These are phyloP conservation scores for Drosophila littoralis DNA, from an alignment of 1,140 invertebrate genomes.

Conservation along the genomic window DNA sequence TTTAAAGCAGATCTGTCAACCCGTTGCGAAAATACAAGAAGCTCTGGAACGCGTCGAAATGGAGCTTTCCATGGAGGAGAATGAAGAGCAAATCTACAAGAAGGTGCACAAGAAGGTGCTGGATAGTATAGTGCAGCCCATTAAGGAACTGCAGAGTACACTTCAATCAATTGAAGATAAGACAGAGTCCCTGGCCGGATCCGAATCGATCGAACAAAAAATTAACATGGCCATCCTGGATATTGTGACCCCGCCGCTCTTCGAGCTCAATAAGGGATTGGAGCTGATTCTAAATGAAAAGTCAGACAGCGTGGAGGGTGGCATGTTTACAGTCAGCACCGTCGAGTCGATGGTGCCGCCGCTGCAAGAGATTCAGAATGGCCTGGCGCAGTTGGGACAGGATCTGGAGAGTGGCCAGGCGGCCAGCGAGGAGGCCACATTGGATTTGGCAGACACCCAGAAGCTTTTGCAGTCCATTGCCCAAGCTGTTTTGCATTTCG, in stretches of 20 bases:
- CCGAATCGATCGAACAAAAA: conserved; percentile 85
- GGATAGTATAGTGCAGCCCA: conserved; percentile 85
- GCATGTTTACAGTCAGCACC: conserved; percentile 81
- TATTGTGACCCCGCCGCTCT: conserved; percentile 85
- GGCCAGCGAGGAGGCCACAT: conserved; percentile 43
- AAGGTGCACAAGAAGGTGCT: conserved; percentile 84
- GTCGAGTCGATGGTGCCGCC: conserved; percentile 85
- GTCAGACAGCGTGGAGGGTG: conserved; percentile 66
- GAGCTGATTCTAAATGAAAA: conserved; percentile 80
- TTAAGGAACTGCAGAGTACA: conserved; percentile 83
- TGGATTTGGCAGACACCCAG: conserved; percentile 75
- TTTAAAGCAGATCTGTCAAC: conserved; percentile 78
- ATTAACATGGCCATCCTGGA: conserved; percentile 85
- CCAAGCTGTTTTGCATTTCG: conserved; percentile 80
- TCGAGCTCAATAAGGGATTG: conserved; percentile 85
- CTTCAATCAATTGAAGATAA: conserved; percentile 84
- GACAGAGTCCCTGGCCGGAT: conserved; percentile 79
- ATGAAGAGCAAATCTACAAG: conserved; percentile 74
- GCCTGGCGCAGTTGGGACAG: conserved; percentile 81
- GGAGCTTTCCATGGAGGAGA: conserved; percentile 83
- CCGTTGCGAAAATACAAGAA: conserved; percentile 84
- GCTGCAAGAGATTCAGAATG: conserved; percentile 85
- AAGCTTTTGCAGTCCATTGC: conserved; percentile 80
- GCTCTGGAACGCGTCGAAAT: conserved; percentile 84
- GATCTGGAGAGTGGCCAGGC: conserved; percentile 72